Evolutionary conservation across 35 echinoderm and acorn worm species (phyloP).

Genomic region (Amphiura filiformis): DNA sequence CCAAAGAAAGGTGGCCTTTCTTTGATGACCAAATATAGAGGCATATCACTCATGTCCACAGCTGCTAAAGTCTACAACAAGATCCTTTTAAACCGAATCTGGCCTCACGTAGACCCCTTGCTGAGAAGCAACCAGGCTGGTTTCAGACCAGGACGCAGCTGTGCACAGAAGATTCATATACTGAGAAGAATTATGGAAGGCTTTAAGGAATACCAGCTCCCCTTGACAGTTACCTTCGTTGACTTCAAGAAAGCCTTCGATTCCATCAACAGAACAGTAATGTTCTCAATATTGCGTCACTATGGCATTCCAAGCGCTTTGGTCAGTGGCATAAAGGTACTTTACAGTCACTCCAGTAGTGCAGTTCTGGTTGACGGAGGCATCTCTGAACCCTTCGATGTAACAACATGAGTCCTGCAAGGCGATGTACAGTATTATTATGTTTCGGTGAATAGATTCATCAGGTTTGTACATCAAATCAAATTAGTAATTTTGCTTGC

Average conservation of each 20-base stretch:
- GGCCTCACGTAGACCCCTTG: background rate
- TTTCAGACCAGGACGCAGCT: conserved; percentile 24
- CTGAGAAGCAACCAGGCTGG: conserved; percentile 18
- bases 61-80: background rate
- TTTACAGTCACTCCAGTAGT: background rate
- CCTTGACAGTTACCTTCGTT: conserved; percentile 7
- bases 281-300: conserved; percentile 11
- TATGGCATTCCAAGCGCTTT: conserved; percentile 17
- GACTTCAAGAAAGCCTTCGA: conserved; percentile 22
- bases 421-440: no score
- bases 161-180: conserved; percentile 17
- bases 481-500: no score
- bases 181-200: conserved; percentile 32
- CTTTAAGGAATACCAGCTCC: conserved; percentile 19
- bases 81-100: background rate
- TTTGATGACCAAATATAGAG: conserved; percentile 26
- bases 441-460: no score
- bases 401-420: background rate
- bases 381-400: background rate
- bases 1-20: conserved; percentile 38
- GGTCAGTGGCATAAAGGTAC: conserved; percentile 7
- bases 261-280: conserved; percentile 19
- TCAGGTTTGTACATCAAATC: no score
- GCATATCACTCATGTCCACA: conserved; percentile 9
- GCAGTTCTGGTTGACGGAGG: background rate